phyloP scores from a whole-genome alignment of 1,140 invertebrate genomes.

The Drosophila littoralis region DNA sequence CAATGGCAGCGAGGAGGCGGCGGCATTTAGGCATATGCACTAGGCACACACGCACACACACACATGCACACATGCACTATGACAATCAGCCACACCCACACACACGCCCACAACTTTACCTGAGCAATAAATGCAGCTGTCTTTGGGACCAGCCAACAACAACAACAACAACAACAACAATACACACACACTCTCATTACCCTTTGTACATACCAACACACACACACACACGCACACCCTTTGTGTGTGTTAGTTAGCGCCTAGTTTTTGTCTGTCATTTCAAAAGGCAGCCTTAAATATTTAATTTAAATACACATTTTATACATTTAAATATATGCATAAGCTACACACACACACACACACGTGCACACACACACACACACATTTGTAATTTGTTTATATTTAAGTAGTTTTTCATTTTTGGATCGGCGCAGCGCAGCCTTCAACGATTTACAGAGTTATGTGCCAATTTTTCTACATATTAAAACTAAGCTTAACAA shows the following conservation, averaged over 20 bases:
- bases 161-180: constrained; percentile 37
- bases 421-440: constrained; percentile 72
- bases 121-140: constrained; percentile 59
- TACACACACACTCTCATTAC: constrained; percentile 15
- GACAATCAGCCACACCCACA: constrained; percentile 42
- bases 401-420: constrained; percentile 63
- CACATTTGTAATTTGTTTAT: constrained; percentile 32
- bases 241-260: constrained; percentile 10
- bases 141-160: constrained; percentile 66
- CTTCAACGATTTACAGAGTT: constrained; percentile 66
- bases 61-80: constrained; percentile 30
- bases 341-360: constrained; percentile 23
- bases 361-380: constrained; percentile 6
- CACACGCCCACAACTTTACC: constrained; percentile 62
- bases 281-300: constrained; percentile 19
- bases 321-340: constrained; percentile 13
- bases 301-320: constrained; percentile 39
- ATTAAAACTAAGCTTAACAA: constrained; percentile 25
- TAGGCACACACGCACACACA: constrained; percentile 34
- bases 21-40: constrained; percentile 63
- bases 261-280: constrained; percentile 8
- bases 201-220: constrained; percentile 37
- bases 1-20: constrained; percentile 60
- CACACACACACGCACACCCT: constrained; percentile 4
- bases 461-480: constrained; percentile 78